Conservation (phyloP, 1,140 invertebrate species). For the Diabrotica undecimpunctata region DNA sequence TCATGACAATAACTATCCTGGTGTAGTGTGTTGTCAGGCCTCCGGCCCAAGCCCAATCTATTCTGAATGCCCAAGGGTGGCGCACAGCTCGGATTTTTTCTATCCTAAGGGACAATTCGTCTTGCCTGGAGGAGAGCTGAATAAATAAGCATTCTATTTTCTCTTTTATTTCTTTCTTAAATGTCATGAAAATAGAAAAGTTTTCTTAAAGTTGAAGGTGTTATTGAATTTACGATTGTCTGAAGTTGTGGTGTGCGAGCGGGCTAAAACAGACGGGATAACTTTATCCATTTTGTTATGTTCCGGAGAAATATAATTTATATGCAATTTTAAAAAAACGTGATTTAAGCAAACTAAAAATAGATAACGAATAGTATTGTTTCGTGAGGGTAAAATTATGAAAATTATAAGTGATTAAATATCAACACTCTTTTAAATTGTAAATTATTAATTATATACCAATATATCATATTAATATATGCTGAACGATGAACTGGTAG, state of each 20-base stretch:
- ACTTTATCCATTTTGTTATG: neutral
- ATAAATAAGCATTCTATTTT: slow-evolving; percentile 31
- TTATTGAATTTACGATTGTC: slow-evolving; percentile 10
- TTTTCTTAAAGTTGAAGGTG: slow-evolving; percentile 1
- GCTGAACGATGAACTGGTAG: too few relatives aligned
- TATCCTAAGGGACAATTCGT: slow-evolving; percentile 25
- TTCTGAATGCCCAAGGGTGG: slow-evolving; percentile 29
- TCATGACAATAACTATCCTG: slow-evolving; percentile 10
- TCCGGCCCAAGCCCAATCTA: slow-evolving; percentile 24
- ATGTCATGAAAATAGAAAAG: slow-evolving; percentile 17
- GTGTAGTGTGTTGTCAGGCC: slow-evolving; percentile 3
- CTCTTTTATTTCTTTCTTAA: slow-evolving; percentile 22
- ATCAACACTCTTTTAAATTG: too few relatives aligned
- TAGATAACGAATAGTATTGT: neutral
- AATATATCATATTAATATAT: too few relatives aligned
- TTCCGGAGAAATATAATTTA: neutral
- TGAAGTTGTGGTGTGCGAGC: neutral
- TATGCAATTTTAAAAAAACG: neutral
- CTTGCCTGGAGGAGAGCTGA: slow-evolving; percentile 26
- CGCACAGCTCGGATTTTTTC: slow-evolving; percentile 24
- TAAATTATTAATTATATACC: too few relatives aligned
- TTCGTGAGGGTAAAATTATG: too few relatives aligned
- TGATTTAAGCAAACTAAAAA: neutral
- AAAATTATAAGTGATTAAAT: too few relatives aligned
- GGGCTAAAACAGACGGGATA: neutral